These are phyloP conservation scores for Mimachlamys varia DNA, from an alignment of 2,888 invertebrate genomes.

Conservation along the genomic window DNA sequence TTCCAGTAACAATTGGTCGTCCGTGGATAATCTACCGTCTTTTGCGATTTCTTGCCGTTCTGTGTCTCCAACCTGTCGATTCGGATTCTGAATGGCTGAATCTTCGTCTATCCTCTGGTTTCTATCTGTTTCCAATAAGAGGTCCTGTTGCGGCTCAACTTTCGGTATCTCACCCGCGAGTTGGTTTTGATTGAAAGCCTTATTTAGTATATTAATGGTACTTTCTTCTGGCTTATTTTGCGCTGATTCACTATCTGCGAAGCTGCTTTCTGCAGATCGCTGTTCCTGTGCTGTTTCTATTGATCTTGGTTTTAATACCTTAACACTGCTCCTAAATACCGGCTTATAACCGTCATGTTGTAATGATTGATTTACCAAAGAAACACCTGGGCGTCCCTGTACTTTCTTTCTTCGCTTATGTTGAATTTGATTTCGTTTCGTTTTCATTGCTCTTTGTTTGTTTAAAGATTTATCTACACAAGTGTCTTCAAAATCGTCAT, in stretches of 20 bases:
- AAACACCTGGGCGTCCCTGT: neutral
- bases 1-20: neutral
- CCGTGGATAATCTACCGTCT: neutral
- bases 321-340: neutral
- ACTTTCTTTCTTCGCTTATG: neutral
- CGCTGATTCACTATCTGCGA: neutral
- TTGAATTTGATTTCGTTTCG: neutral
- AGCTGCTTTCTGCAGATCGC: neutral
- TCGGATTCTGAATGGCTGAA: neutral
- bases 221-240: neutral
- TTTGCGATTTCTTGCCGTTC: neutral
- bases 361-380: neutral
- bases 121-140: neutral
- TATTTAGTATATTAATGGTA: neutral
- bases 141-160: neutral
- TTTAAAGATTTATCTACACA: neutral
- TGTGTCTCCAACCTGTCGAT: neutral
- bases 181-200: neutral
- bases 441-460: neutral
- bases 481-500: neutral
- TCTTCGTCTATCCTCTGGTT: neutral
- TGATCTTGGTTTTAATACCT: neutral
- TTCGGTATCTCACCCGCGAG: neutral
- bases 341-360: neutral
- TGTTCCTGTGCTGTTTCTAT: neutral